Conservation (phyloP, 2,113 vertebrate species). For the Erythrolamprus reginae region DNA sequence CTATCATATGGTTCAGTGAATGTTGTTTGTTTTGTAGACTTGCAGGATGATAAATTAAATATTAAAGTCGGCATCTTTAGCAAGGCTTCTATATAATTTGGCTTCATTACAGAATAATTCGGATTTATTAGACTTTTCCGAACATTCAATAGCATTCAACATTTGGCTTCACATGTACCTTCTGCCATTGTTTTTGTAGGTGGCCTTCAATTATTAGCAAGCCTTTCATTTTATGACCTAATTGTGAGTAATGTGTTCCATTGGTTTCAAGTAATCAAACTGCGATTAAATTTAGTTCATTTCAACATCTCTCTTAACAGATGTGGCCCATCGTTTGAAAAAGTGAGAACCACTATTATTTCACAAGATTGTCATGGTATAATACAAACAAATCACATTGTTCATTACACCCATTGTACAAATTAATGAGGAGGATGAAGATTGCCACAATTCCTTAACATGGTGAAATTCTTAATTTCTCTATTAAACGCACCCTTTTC, state of each 20-base stretch:
- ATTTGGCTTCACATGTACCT: background rate
- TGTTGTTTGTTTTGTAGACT: background rate
- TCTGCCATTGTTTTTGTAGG: background rate
- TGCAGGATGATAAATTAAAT: background rate
- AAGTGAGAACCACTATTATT: background rate
- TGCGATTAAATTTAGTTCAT: background rate
- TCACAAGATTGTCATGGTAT: background rate
- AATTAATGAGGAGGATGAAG: background rate
- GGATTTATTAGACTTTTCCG: background rate
- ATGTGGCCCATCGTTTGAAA: background rate
- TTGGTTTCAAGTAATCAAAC: background rate
- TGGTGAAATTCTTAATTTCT: background rate
- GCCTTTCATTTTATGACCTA: background rate
- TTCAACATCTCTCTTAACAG: background rate
- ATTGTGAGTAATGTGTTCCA: background rate
- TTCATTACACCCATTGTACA: background rate
- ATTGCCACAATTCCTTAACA: background rate
- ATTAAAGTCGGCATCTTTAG: background rate
- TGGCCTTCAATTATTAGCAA: background rate
- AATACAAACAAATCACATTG: background rate
- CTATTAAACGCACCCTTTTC: slow-evolving; percentile 5
- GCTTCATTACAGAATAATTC: background rate
- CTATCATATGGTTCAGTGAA: background rate
- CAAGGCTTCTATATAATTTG: background rate
- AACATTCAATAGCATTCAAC: background rate